Evolutionary conservation across 2,797 vertebrate genomes (phyloP).

Genomic region (Sebastes diaconus): DNA sequence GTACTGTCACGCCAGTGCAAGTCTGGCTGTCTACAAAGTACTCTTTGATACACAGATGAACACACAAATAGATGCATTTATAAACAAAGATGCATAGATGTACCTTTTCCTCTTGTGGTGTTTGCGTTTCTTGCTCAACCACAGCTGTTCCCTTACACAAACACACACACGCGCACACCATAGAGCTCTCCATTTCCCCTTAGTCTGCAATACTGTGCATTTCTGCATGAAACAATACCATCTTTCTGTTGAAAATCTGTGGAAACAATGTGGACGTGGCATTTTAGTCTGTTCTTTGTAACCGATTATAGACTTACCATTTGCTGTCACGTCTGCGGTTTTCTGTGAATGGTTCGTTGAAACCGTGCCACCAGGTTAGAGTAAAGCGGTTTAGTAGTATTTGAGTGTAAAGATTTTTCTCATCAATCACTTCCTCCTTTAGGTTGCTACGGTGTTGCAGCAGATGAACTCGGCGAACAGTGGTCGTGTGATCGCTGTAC

Average conservation of each 20-base stretch:
- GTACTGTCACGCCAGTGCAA: not conserved
- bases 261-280: slow-evolving; percentile 33
- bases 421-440: slow-evolving; percentile 6
- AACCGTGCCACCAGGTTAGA: not conserved
- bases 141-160: not conserved
- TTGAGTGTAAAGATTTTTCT: not conserved
- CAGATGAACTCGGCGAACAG: slow-evolving; percentile 82
- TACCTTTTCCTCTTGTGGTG: not conserved
- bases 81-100: not conserved
- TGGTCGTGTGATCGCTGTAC: slow-evolving; percentile 94
- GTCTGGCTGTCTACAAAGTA: not conserved
- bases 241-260: slow-evolving; percentile 16
- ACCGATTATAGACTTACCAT: not conserved
- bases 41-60: slow-evolving; percentile 11
- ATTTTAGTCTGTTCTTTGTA: slow-evolving; percentile 13
- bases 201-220: slow-evolving; percentile 29
- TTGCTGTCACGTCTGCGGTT: slow-evolving; percentile 13
- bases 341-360: not conserved
- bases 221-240: slow-evolving; percentile 30
- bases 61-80: slow-evolving; percentile 5
- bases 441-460: slow-evolving; percentile 95
- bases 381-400: not conserved
- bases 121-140: slow-evolving; percentile 8
- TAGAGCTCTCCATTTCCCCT: slow-evolving; percentile 46
- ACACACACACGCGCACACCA: not conserved